Evolutionary conservation across 2,888 invertebrate species (phyloP).

Genomic region (Ophion costatus): DNA sequence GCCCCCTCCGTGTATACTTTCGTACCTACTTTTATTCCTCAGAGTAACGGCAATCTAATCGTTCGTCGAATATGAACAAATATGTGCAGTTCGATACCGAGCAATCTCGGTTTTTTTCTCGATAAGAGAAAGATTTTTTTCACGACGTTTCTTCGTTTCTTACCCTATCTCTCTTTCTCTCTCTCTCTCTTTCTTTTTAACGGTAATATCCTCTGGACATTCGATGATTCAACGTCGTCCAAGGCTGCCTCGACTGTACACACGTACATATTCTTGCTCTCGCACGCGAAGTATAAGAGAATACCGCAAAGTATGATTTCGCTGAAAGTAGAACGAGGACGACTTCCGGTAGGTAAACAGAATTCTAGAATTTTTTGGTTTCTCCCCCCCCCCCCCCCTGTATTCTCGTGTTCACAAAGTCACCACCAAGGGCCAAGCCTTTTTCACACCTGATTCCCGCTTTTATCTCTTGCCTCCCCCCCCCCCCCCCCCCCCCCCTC

Average conservation of each 20-base stretch:
- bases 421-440: background rate
- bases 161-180: constrained; percentile 5
- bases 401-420: constrained; percentile 4
- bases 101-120: constrained; percentile 63
- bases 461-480: background rate
- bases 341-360: constrained; percentile 62
- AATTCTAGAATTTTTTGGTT: constrained; percentile 44
- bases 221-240: constrained; percentile 57
- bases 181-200: constrained; percentile 12
- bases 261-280: constrained; percentile 18
- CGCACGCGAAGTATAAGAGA: constrained; percentile 39
- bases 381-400: background rate
- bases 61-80: constrained; percentile 58
- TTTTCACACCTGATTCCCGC: constrained; percentile 15
- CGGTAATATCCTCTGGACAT: constrained; percentile 51
- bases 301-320: constrained; percentile 59
- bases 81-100: constrained; percentile 66
- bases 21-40: constrained; percentile 30
- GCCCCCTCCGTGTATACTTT: constrained; percentile 12
- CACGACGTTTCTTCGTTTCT: constrained; percentile 9
- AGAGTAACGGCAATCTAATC: constrained; percentile 67
- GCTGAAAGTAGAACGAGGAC: constrained; percentile 62
- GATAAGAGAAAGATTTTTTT: constrained; percentile 55
- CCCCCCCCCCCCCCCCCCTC: background rate
- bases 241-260: constrained; percentile 43